Base-by-base conservation (phyloP, 2,113 vertebrate species). In the Rhinopithecus roxellana region DNA sequence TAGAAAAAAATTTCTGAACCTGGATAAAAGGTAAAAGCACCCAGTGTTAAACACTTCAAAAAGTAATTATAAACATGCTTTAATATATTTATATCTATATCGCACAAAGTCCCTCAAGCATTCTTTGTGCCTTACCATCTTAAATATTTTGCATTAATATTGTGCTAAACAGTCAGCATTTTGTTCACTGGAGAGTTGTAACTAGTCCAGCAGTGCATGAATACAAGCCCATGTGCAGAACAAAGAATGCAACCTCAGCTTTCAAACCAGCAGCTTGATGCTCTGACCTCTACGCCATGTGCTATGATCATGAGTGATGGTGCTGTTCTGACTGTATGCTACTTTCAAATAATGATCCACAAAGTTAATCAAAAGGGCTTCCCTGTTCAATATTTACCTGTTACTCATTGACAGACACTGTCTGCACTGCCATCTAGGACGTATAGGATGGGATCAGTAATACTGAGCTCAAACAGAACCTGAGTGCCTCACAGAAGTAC, bases 361-460 rank as follows among this genome's bases (percentile, higher is more conserved):
- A 91, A 89, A 98, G 95, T 93, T 97, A 96, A 98, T 97, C 95
- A 96, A 93, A 94, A 78, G 87, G 89, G 40, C 81, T 97, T 93
- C 84, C 95, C 85, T 90, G 81, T 98, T 98, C 97, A 95, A n/a
- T 95, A 97, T 98, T 97, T 98, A 98, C 97, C 98, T 98, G 88
- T 12, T 97, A 97, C 89, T 95, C 43, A 96, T 85, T 80, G 74
- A 98, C 97, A 98, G 96, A 90, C 9, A 0, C 69, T 84, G 83
- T 95, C 95, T 97, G 90, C 57, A 16, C 16, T 45, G 89, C 85
- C 90, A 92, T 85, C 74, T 97, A 97, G 93, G 97, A 93, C 9
- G 5, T 84, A 95, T 1, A 93, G 80, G 89, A 87, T 75, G 78
- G 84, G 82, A 92, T 97, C 82, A 92, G n/a, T 45, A 96, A 94